Evolutionary conservation across 2,113 vertebrate species (phyloP), one percentile per base, ranked within the genome.

Genomic region (Macquaria ambigua): DNA sequence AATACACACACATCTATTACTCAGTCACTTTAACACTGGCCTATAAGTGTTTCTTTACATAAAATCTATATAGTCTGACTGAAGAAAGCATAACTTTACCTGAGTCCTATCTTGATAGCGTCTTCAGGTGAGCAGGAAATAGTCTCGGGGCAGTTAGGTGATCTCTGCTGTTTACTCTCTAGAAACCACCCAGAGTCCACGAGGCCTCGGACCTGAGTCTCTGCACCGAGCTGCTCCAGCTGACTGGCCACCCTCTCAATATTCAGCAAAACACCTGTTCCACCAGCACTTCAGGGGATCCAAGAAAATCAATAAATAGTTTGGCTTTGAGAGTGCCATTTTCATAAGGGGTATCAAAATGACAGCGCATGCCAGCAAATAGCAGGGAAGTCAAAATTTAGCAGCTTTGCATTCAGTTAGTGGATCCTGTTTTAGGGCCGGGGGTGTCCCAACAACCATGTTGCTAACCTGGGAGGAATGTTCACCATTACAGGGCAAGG

Each of bases 101-200:
- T 93, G 61, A 97, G 94, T 56, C 96, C 96, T 63, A 95, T 95
- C 86, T 96, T 97, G 53, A 96, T 96, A 28, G 95, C 94, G 69
- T 96, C 95, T 41, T 95, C 95, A 46, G 96, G 95, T 21, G 95
- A 95, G 85, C 95, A 96, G 84, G 95, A 95, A 56, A 95, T 86
- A 2, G 91, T 94, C 84, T 95, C 96, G 0, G 95, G 94, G 50
- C 96, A 97, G 83, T 95, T 95, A 0, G 91, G 93, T 4, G 91
- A 88, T 71, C 94, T 94, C 85, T 93, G 94, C 83, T 94, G 95
- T 86, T 96, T 96, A 72, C 94, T 95, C 61, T 96, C 96, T 52
- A 97, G 91, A 85, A 97, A 97, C 96, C 96, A 97, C 1, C 96
- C 96, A 2, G 96, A 97, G 85, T 97, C 96, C 28, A 97, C 96